Conservation (phyloP, 2,888 invertebrate species). For the Latheticus oryzae region DNA sequence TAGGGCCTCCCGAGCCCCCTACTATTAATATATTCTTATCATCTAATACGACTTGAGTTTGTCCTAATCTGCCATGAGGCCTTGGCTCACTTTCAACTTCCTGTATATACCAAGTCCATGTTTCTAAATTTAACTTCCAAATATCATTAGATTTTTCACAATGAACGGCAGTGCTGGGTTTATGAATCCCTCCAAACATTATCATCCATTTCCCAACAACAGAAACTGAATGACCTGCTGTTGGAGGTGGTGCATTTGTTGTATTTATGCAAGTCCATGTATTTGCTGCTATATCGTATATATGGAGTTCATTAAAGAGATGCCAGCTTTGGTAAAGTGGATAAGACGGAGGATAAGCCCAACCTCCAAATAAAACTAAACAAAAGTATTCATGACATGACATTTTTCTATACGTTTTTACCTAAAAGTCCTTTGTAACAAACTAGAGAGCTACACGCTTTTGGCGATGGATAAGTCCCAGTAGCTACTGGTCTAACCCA, state of each 20-base stretch:
- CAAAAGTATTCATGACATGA: no score
- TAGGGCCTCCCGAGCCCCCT: slow-evolving; percentile 90
- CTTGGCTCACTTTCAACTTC: slow-evolving; percentile 66
- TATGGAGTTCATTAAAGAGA: slow-evolving; percentile 92
- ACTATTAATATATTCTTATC: slow-evolving; percentile 82
- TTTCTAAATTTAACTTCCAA: slow-evolving; percentile 87
- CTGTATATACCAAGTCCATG: slow-evolving; percentile 82
- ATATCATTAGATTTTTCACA: slow-evolving; percentile 80
- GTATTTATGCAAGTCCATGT: slow-evolving; percentile 80
- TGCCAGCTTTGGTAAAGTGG: slow-evolving; percentile 87
- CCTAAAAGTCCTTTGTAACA: slow-evolving; percentile 81
- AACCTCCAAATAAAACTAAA: slow-evolving; percentile 86
- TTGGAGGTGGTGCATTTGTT: slow-evolving; percentile 76
- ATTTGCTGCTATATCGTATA: slow-evolving; percentile 84
- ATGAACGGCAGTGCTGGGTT: slow-evolving; percentile 61
- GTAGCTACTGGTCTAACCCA: slow-evolving; percentile 88
- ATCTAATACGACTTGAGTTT: slow-evolving; percentile 88
- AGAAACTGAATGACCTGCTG: slow-evolving; percentile 94
- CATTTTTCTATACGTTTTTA: no score
- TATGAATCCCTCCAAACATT: slow-evolving; percentile 72
- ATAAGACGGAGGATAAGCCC: slow-evolving; percentile 91
- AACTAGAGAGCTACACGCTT: slow-evolving; percentile 95
- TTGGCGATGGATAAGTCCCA: slow-evolving; percentile 94
- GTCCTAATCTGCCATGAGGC: slow-evolving; percentile 79
- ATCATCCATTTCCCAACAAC: slow-evolving; percentile 86